These are phyloP conservation scores for Nicator chloris DNA, from an alignment of 2,113 vertebrate species.

Conservation along the genomic window DNA sequence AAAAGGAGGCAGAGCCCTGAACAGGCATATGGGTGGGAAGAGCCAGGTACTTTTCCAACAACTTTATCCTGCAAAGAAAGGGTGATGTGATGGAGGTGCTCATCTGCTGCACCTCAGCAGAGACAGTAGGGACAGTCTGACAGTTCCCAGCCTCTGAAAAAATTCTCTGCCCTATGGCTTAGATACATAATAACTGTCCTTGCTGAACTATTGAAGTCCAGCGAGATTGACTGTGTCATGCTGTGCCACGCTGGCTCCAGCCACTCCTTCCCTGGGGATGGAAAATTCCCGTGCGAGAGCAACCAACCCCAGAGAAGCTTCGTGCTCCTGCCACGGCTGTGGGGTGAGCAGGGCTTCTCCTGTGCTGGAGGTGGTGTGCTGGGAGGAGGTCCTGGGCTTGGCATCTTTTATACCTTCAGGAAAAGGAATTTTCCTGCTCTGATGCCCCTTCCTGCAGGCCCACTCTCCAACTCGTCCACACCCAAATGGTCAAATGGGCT, in stretches of 20 bases:
- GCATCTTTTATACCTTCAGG: not conserved
- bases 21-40: not conserved
- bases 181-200: not conserved
- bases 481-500: not conserved
- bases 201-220: not conserved
- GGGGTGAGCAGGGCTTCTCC: fast-evolving
- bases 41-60: not conserved
- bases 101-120: not conserved
- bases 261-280: not conserved
- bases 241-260: not conserved
- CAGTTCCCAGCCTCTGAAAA: not conserved
- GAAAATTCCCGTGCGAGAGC: not conserved
- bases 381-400: not conserved
- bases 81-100: not conserved
- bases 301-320: not conserved
- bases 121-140: not conserved
- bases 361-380: not conserved
- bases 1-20: not conserved
- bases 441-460: not conserved
- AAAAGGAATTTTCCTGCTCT: not conserved
- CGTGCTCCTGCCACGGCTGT: fast-evolving
- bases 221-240: not conserved
- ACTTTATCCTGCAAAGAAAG: not conserved
- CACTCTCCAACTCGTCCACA: too few species aligned
- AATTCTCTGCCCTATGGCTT: not conserved